These are phyloP conservation scores for Gastrophryne carolinensis DNA, from an alignment of 2,797 vertebrate genomes.

Conservation along the genomic window DNA sequence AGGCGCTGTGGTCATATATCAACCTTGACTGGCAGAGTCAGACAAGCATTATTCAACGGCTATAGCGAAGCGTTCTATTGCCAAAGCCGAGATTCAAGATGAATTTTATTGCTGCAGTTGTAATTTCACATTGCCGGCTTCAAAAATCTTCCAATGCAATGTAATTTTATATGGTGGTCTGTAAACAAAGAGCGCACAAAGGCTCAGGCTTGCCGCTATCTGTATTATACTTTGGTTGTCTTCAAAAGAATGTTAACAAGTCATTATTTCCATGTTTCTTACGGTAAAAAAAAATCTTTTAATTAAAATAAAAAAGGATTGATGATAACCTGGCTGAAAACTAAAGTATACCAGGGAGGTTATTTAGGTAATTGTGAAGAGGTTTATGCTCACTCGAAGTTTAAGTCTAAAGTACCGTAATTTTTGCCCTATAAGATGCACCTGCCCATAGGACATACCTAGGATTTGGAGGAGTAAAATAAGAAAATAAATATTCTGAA, in stretches of 20 bases:
- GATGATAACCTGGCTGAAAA: background rate
- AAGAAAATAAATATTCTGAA: too few relatives aligned
- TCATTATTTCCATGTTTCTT: background rate
- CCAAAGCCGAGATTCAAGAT: constrained; percentile 29
- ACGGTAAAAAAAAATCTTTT: background rate
- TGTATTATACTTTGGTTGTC: background rate
- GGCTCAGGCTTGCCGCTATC: background rate
- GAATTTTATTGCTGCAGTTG: constrained; percentile 21
- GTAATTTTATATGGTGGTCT: background rate
- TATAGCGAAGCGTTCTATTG: constrained; percentile 30
- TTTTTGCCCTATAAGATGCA: too few relatives aligned
- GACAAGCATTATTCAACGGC: constrained; percentile 50
- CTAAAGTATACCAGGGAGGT: too few relatives aligned
- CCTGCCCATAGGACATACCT: too few relatives aligned
- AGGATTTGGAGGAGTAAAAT: too few relatives aligned
- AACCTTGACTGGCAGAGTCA: constrained; percentile 58
- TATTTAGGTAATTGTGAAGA: too few relatives aligned
- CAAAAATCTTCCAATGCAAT: constrained; percentile 21
- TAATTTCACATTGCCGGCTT: constrained; percentile 12
- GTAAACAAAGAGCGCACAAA: background rate
- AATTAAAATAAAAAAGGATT: background rate
- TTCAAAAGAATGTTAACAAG: background rate
- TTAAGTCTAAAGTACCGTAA: too few relatives aligned
- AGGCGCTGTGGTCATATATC: constrained; percentile 53
- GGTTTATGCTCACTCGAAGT: too few relatives aligned